Evolutionary conservation across 2,888 invertebrate species (phyloP).

Genomic region (Pristionchus mayeri): DNA sequence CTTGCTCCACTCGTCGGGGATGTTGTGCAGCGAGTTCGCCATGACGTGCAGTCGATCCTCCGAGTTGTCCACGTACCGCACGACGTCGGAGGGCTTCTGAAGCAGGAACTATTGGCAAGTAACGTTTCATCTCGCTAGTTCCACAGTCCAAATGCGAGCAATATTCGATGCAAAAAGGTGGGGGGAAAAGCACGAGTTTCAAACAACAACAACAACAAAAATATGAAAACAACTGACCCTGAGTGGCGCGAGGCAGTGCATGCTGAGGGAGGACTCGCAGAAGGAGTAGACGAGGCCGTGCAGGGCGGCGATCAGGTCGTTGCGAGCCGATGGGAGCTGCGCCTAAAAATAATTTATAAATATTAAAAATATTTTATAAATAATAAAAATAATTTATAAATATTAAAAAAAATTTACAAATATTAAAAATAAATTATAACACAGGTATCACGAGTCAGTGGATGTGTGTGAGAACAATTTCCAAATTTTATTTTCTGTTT

Average conservation of each 20-base stretch:
- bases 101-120: not conserved
- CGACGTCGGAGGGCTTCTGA: conserved; percentile 29
- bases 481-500: no score
- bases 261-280: conserved; percentile 59
- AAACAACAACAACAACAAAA: no score
- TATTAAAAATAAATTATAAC: no score
- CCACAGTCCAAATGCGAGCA: not conserved
- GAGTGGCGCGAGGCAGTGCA: conserved; percentile 53
- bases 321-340: conserved; percentile 50
- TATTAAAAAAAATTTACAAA: not conserved
- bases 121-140: no score
- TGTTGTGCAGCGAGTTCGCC: conserved; percentile 76
- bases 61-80: conserved; percentile 70
- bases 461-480: no score
- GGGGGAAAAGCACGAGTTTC: not conserved
- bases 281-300: conserved; percentile 58
- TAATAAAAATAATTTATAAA: not conserved
- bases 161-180: not conserved
- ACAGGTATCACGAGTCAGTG: no score
- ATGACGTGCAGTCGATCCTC: conserved; percentile 77
- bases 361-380: not conserved
- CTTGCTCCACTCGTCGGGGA: conserved; percentile 67
- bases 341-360: conserved; percentile 43
- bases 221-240: conserved; percentile 39
- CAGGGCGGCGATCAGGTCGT: conserved; percentile 59